Percentiles rank a stretch among this genome's conserved stretches.
These are phyloP conservation scores for Podiceps cristatus DNA, from an alignment of 2,113 vertebrate genomes.

Conservation along the genomic window DNA sequence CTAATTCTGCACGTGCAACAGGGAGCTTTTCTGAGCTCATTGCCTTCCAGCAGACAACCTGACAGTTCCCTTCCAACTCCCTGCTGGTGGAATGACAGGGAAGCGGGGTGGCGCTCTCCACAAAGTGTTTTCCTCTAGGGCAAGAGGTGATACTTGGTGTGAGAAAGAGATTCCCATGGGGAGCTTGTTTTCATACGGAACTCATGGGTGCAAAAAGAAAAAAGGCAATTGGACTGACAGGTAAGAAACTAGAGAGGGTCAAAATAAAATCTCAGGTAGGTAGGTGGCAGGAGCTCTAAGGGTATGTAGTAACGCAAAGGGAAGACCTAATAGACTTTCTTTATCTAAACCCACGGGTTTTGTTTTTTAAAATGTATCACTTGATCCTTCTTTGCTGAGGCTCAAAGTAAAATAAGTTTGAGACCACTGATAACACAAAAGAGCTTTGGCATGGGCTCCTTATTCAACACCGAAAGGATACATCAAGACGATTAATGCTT, in stretches of 20 bases:
- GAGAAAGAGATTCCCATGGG: not conserved
- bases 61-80: not conserved
- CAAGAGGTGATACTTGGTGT: not conserved
- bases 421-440: not conserved
- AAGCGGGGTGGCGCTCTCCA: not conserved
- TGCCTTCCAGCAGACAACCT: not conserved
- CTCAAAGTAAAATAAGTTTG: not conserved
- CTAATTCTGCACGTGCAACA: not conserved
- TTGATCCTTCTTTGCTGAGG: not conserved
- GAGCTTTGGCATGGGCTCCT: not conserved
- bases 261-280: not conserved
- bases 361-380: not conserved
- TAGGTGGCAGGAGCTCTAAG: not conserved
- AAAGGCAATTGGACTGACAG: not conserved
- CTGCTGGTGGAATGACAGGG: not conserved
- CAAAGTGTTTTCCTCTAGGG: not conserved
- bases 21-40: not conserved
- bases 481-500: not conserved
- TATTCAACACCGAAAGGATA: not conserved
- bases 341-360: not conserved
- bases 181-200: not conserved
- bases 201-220: not conserved
- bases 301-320: rapidly evolving
- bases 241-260: not conserved
- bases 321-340: not conserved